phyloP scores from a whole-genome alignment of 2,888 invertebrate species.

The Nezara viridula region DNA sequence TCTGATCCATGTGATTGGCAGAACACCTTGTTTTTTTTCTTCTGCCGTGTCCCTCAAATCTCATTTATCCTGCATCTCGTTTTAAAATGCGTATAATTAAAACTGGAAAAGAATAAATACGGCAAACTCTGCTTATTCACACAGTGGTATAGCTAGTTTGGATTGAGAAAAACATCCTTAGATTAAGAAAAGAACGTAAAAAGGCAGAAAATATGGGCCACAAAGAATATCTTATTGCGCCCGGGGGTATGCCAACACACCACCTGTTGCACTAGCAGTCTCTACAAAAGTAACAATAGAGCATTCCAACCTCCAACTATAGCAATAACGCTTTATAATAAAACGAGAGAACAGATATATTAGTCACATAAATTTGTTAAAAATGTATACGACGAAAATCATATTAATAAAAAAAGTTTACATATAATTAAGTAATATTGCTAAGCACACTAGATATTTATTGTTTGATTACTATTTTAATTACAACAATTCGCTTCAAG shows the following conservation, averaged over 20 bases:
- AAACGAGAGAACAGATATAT: background rate
- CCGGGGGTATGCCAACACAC: background rate
- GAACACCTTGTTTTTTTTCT: too few relatives aligned
- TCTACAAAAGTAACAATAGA: background rate
- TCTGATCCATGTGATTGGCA: too few relatives aligned
- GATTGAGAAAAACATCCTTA: background rate
- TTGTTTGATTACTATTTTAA: too few relatives aligned
- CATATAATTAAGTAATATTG: too few relatives aligned
- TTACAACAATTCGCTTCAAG: too few relatives aligned
- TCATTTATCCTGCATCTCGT: too few relatives aligned
- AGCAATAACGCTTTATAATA: background rate
- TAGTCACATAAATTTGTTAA: background rate
- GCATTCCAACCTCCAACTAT: background rate
- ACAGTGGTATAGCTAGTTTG: background rate
- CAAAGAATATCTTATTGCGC: background rate
- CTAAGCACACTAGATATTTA: too few relatives aligned
- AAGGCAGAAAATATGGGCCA: background rate
- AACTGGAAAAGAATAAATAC: background rate
- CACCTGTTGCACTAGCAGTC: background rate
- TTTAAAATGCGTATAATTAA: too few relatives aligned
- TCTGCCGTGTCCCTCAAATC: too few relatives aligned
- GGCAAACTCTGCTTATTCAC: background rate
- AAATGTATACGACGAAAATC: too few relatives aligned
- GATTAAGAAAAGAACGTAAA: constrained; percentile 11
- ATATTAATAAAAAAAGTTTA: too few relatives aligned